Evolutionary conservation across 2,113 vertebrate genomes (phyloP).

Genomic region (Anthoscopus minutus): DNA sequence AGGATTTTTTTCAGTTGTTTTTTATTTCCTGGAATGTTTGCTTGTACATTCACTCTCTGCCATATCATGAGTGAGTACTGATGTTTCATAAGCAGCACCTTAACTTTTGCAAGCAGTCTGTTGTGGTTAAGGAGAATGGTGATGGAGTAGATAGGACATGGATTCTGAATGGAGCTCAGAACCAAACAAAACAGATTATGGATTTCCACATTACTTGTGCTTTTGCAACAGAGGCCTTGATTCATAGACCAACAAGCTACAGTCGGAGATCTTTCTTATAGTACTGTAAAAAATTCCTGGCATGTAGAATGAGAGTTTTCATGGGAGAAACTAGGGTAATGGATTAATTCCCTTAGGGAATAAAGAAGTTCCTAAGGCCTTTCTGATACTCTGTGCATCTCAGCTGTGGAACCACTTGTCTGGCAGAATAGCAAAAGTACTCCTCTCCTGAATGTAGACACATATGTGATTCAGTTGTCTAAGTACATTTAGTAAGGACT

Average conservation of each 20-base stretch:
- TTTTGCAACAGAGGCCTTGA: neutral
- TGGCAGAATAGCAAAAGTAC: neutral
- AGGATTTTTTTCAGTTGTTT: accelerated
- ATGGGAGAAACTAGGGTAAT: neutral
- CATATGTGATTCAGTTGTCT: neutral
- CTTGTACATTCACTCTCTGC: neutral
- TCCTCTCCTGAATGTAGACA: neutral
- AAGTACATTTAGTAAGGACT: neutral
- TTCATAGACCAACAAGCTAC: neutral
- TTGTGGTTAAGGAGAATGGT: neutral
- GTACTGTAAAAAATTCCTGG: neutral
- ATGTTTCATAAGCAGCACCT: neutral
- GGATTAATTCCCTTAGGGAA: neutral
- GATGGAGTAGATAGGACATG: neutral
- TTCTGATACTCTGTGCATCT: neutral
- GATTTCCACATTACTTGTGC: neutral
- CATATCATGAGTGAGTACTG: neutral
- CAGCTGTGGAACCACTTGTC: neutral
- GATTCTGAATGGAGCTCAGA: neutral
- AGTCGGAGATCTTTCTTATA: neutral
- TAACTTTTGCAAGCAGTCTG: neutral
- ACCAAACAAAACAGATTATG: neutral
- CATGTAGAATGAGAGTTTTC: neutral
- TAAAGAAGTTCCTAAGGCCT: neutral
- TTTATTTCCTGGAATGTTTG: neutral